Conservation (phyloP, 2,888 invertebrate genomes). For the Xestia xanthographa region DNA sequence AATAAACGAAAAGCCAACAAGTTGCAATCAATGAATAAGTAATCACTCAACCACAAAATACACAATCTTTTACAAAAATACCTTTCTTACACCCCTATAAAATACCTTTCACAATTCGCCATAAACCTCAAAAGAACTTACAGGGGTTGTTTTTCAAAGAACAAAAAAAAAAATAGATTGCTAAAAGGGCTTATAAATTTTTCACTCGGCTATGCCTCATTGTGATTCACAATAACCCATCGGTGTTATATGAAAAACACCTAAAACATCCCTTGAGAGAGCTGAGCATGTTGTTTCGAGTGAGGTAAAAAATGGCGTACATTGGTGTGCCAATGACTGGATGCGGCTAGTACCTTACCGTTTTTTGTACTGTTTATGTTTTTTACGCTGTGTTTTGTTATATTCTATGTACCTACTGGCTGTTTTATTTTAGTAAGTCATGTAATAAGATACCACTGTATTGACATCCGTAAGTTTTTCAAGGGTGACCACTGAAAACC, state of each 20-base stretch:
- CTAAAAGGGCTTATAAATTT: conserved; percentile 77
- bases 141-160: conserved; percentile 49
- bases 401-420: too few relatives aligned
- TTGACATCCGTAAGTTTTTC: too few relatives aligned
- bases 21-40: conserved; percentile 15
- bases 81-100: conserved; percentile 30
- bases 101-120: conserved; percentile 48
- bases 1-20: neutral
- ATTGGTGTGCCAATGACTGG: conserved; percentile 27
- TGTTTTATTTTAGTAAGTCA: too few relatives aligned
- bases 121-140: conserved; percentile 62
- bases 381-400: too few relatives aligned
- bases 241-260: conserved; percentile 70
- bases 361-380: too few relatives aligned
- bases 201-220: conserved; percentile 70
- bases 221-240: conserved; percentile 69
- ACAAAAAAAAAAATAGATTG: conserved; percentile 55
- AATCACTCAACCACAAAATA: conserved; percentile 41
- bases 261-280: conserved; percentile 75
- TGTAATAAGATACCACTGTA: too few relatives aligned
- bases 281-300: conserved; percentile 56
- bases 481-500: too few relatives aligned
- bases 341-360: too few relatives aligned
- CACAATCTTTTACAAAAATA: conserved; percentile 24
- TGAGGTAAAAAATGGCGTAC: conserved; percentile 34